Evolutionary conservation across 2,113 vertebrate genomes (phyloP), one percentile per base, ranked within the genome.

Genomic region (Malaclemys terrapin): DNA sequence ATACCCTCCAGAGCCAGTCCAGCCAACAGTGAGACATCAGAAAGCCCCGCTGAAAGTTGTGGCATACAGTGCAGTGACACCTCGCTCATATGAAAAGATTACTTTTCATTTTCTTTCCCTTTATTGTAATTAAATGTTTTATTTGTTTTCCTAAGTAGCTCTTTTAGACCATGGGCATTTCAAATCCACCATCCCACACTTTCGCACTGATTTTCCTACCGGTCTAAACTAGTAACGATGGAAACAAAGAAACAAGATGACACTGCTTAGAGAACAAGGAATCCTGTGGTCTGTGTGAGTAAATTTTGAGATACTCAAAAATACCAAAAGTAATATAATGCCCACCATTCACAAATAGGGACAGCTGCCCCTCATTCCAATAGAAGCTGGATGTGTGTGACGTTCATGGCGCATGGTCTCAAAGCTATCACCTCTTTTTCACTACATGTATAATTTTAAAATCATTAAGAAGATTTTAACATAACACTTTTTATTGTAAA

Each of bases 401-500:
- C 59, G 25, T 62, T 91, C 52, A 20, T 16, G 6, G 87, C 56
- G 22, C 4, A 45, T 31, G 62, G 8, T 57, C 49, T 8, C 62
- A 50, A 47, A 89, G 22, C 57, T 76, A 29, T 25, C 2, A 29
- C 35, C 0, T 27, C 24, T 50, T 31, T 9, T 35, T 10, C 17
- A 38, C 65, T 93, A 82, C 35, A 89, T 11, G 27, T 50, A 16
- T 31, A 84, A 78, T 93, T 88, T 81, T 62, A 79, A 88, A 95
- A 80, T 16, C 49, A 65, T 35, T 86, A 82, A 78, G 42, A 27
- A 82, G 45, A 93, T 92, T 79, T 89, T 94, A 94, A 93, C 69
- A 92, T 95, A 42, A 94, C 93, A 89, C 89, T 97, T 95, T 93
- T 9, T 38, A 5, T n/a, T 89, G 54, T 78, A 86, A 52, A 84